A percentile compares a stretch with the other conserved stretches of the same genome.
Evolutionary conservation across 2,113 vertebrate species (phyloP).

Genomic region (Platichthys stellatus): DNA sequence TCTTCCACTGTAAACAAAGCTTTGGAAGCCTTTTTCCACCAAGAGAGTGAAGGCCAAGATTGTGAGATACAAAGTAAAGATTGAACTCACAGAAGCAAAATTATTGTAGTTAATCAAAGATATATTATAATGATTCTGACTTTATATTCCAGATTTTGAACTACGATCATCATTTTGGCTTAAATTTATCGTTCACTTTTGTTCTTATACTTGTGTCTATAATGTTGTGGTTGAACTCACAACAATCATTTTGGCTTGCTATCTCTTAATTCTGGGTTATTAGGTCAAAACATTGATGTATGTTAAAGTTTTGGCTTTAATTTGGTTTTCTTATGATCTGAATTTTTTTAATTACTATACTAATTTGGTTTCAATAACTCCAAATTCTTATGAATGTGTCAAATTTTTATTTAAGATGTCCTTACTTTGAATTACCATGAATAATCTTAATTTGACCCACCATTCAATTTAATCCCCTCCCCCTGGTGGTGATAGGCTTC

Average conservation of each 20-base stretch:
- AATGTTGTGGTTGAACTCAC: too few relatives aligned
- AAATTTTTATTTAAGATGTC: not conserved
- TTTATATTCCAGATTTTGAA: too few relatives aligned
- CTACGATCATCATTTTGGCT: too few relatives aligned
- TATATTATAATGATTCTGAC: too few relatives aligned
- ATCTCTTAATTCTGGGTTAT: too few relatives aligned
- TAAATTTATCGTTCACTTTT: too few relatives aligned
- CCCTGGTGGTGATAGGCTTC: slow-evolving; percentile 22
- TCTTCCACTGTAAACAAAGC: slow-evolving; percentile 21
- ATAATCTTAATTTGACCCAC: not conserved
- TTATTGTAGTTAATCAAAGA: not conserved
- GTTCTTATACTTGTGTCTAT: too few relatives aligned
- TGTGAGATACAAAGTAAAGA: not conserved
- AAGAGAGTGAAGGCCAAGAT: not conserved
- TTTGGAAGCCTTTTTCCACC: slow-evolving; percentile 17
- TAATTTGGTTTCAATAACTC: too few relatives aligned
- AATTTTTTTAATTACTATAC: not conserved
- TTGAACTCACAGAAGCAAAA: not conserved
- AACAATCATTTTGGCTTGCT: too few relatives aligned
- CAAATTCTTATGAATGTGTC: not conserved
- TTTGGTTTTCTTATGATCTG: not conserved
- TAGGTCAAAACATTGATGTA: too few relatives aligned
- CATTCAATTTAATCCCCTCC: not conserved
- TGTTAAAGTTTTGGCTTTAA: too few relatives aligned
- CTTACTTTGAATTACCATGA: too few relatives aligned